Conservation (phyloP, 2,113 vertebrate genomes). For the Conger conger region DNA sequence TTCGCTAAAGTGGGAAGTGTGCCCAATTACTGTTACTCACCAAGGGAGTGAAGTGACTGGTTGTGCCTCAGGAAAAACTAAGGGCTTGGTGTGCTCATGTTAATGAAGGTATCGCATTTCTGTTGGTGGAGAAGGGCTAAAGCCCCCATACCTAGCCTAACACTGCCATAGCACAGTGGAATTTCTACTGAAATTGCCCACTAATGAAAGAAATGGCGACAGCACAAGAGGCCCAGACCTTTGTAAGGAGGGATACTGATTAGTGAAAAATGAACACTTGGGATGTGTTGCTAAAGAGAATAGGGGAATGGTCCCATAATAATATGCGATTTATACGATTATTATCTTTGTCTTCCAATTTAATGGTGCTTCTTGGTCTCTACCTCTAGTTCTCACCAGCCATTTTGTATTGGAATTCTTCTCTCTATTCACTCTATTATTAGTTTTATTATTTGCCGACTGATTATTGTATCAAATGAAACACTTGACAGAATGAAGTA, state of each 20-base stretch:
- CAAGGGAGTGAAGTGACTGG: background rate
- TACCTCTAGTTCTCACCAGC: no score
- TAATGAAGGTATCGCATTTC: background rate
- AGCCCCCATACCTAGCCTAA: no score
- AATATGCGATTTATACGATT: background rate
- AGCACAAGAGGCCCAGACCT: background rate
- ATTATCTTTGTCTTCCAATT: no score
- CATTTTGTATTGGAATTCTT: no score
- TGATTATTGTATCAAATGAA: no score
- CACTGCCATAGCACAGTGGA: background rate
- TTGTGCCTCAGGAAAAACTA: background rate
- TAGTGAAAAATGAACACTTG: background rate
- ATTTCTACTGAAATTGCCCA: background rate
- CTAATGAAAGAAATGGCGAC: no score
- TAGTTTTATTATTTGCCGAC: no score
- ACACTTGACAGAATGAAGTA: no score
- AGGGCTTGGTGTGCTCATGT: background rate
- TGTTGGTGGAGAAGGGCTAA: background rate
- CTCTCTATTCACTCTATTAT: no score
- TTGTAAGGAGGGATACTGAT: background rate
- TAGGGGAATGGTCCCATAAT: background rate
- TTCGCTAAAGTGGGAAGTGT: background rate
- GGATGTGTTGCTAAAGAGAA: background rate
- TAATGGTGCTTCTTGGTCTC: no score
- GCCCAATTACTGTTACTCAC: background rate